These are phyloP conservation scores for Centropyge bicolor DNA, from an alignment of 2,797 vertebrate genomes.

Conservation along the genomic window DNA sequence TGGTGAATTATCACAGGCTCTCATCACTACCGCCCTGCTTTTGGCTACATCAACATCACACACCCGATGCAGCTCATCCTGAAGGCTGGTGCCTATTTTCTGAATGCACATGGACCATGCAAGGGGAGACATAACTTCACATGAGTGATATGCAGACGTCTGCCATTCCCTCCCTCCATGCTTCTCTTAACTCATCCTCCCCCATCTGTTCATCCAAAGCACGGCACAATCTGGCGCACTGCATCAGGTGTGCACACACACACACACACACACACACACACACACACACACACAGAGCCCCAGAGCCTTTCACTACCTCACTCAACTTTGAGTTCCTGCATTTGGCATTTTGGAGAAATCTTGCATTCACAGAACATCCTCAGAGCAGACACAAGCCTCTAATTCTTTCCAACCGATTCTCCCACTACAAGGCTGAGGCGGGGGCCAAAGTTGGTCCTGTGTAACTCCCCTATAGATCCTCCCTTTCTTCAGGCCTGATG, in stretches of 20 bases:
- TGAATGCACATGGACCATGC: background rate
- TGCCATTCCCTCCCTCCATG: conserved; percentile 69
- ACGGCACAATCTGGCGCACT: conserved; percentile 73
- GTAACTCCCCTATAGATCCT: conserved; percentile 49
- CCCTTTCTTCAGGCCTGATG: conserved; percentile 68
- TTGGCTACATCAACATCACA: conserved; percentile 5
- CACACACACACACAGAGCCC: conserved; percentile 18
- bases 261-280: conserved; percentile 9
- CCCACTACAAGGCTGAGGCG: conserved; percentile 12
- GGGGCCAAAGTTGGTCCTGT: conserved; percentile 33
- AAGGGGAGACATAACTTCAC: conserved; percentile 74
- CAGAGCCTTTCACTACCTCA: conserved; percentile 40
- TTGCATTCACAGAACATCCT: conserved; percentile 22
- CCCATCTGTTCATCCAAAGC: conserved; percentile 79
- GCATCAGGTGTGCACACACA: conserved; percentile 67
- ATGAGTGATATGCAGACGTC: conserved; percentile 73
- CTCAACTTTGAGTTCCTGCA: conserved; percentile 20
- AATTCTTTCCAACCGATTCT: conserved; percentile 22
- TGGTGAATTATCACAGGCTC: conserved; percentile 41
- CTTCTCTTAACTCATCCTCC: conserved; percentile 76
- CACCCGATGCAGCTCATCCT: conserved; percentile 32
- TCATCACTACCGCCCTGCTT: conserved; percentile 28
- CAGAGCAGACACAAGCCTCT: conserved; percentile 22
- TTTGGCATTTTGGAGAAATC: conserved; percentile 5
- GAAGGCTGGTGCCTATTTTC: background rate